A percentile compares a stretch with the other conserved stretches of the same genome.
Conservation (phyloP, 92 coral and sea anemone genomes). For the Montipora capitata region DNA sequence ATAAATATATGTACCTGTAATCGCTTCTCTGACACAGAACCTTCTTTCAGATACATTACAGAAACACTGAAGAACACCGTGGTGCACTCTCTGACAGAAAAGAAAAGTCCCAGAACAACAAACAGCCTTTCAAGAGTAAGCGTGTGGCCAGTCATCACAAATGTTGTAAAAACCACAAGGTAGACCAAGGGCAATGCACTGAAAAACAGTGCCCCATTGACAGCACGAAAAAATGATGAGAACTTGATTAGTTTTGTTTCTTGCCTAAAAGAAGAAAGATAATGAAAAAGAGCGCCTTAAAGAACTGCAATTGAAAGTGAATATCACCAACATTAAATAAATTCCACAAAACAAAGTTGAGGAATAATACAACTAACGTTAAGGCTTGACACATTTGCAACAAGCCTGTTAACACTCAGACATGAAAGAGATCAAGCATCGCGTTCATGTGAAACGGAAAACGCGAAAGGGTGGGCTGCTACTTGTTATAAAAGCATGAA, state of each 20-base stretch:
- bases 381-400: too few relatives aligned
- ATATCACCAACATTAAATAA: too few relatives aligned
- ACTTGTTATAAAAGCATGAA: too few relatives aligned
- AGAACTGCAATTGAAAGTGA: too few relatives aligned
- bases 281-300: too few relatives aligned
- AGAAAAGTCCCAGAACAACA: conserved; percentile 90
- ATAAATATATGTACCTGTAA: conserved; percentile 71
- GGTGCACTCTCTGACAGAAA: conserved; percentile 71
- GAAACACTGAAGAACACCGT: conserved; percentile 83
- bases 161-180: conserved; percentile 86
- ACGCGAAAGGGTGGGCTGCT: too few relatives aligned
- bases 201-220: conserved; percentile 76
- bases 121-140: conserved; percentile 88
- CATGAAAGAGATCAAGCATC: too few relatives aligned
- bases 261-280: conserved; percentile 55
- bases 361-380: too few relatives aligned
- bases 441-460: too few relatives aligned
- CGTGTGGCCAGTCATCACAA: conserved; percentile 83
- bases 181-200: conserved; percentile 72
- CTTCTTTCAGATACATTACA: conserved; percentile 84
- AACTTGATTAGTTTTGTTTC: conserved; percentile 80
- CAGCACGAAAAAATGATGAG: conserved; percentile 77
- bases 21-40: conserved; percentile 83
- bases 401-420: too few relatives aligned
- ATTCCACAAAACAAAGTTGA: too few relatives aligned